Conservation (phyloP, 2,888 invertebrate genomes). For the Merodon equestris region DNA sequence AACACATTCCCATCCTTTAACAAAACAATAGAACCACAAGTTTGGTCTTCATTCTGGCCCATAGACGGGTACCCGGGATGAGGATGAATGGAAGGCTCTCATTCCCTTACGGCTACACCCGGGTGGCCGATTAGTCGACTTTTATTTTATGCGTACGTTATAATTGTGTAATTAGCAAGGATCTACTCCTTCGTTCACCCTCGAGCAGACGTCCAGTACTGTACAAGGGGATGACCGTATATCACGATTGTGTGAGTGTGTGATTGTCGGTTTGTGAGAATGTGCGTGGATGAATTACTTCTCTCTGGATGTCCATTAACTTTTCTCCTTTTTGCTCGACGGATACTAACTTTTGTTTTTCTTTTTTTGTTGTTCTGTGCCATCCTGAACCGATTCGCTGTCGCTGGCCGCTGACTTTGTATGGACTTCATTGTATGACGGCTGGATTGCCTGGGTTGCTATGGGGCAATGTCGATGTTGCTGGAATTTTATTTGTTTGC, state of each 20-base stretch:
- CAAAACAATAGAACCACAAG: conserved; percentile 7
- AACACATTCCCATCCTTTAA: not conserved
- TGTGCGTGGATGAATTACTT: conserved; percentile 33
- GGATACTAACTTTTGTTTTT: conserved; percentile 58
- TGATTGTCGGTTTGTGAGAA: too few relatives aligned
- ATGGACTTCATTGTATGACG: conserved; percentile 49
- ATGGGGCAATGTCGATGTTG: conserved; percentile 30
- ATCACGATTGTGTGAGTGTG: not conserved
- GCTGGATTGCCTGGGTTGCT: conserved; percentile 50
- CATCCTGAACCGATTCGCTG: not conserved
- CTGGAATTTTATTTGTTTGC: not conserved
- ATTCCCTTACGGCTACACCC: conserved; percentile 16
- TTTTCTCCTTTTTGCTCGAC: conserved; percentile 42
- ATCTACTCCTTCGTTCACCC: conserved; percentile 19
- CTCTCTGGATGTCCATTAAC: conserved; percentile 50
- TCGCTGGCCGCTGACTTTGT: conserved; percentile 9
- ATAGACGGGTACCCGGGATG: too few relatives aligned
- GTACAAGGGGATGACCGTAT: not conserved
- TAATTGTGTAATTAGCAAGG: conserved; percentile 59
- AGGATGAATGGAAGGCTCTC: not conserved
- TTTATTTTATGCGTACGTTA: conserved; percentile 56
- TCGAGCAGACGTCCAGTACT: conserved; percentile 17
- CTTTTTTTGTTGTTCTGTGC: conserved; percentile 47
- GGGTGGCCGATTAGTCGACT: conserved; percentile 49
- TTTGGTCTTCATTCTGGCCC: conserved; percentile 20